phyloP scores from a whole-genome alignment of 1,140 invertebrate genomes.

The Copidosoma floridanum region DNA sequence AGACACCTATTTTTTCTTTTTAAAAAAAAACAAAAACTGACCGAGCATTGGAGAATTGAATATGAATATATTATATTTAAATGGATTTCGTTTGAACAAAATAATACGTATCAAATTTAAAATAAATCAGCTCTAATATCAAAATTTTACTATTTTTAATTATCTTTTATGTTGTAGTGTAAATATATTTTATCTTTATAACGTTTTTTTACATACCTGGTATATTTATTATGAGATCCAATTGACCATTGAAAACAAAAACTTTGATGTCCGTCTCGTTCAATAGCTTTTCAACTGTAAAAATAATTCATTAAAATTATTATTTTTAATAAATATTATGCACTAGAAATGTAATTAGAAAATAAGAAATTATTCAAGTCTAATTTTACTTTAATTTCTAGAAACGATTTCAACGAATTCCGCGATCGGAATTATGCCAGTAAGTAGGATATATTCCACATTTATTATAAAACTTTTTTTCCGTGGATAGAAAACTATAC shows the following conservation, averaged over 20 bases:
- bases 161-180: not conserved
- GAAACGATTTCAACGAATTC: too few relatives aligned
- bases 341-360: slow-evolving; percentile 51
- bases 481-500: slow-evolving; percentile 51
- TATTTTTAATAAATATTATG: not conserved
- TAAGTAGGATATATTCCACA: slow-evolving; percentile 68
- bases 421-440: too few relatives aligned
- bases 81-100: too few relatives aligned
- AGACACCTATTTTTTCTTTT: too few relatives aligned
- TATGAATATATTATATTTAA: too few relatives aligned
- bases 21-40: too few relatives aligned
- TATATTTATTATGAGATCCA: slow-evolving; percentile 72
- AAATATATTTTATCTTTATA: not conserved
- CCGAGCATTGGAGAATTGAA: too few relatives aligned
- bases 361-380: slow-evolving; percentile 72
- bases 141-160: not conserved
- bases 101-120: too few relatives aligned
- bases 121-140: not conserved
- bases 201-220: too few relatives aligned
- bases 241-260: slow-evolving; percentile 68
- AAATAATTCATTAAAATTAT: not conserved
- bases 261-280: slow-evolving; percentile 68
- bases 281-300: slow-evolving; percentile 68
- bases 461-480: slow-evolving; percentile 67
- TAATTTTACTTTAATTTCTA: slow-evolving; percentile 68